Conservation (phyloP, 2,888 invertebrate species). For the Torymus texanus region DNA sequence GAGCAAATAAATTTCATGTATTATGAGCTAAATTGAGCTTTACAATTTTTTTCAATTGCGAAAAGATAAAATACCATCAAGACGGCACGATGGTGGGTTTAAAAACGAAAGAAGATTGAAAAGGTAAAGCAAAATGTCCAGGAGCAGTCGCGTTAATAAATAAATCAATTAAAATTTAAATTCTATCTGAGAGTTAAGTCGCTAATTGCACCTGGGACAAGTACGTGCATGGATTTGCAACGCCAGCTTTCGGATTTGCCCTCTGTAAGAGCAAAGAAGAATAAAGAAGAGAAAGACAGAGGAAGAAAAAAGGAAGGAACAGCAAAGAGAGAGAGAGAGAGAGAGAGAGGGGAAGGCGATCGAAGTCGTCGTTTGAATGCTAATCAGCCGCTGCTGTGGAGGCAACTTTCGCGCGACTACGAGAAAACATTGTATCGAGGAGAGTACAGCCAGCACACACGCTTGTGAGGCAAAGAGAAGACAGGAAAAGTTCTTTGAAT, state of each 20-base stretch:
- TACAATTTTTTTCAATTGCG: no score
- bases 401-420: conserved; percentile 31
- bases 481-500: conserved; percentile 29
- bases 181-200: conserved; percentile 66
- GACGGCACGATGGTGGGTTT: no score
- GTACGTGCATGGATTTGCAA: conserved; percentile 68
- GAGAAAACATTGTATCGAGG: conserved; percentile 32
- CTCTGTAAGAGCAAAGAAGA: conserved; percentile 12
- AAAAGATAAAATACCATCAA: no score
- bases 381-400: conserved; percentile 54
- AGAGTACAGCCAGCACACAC: background rate
- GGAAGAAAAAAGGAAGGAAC: background rate
- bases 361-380: conserved; percentile 60
- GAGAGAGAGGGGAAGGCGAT: conserved; percentile 46
- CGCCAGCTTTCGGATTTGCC: conserved; percentile 42
- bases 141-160: conserved; percentile 61
- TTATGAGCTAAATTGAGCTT: no score
- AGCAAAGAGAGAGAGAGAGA: conserved; percentile 20
- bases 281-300: conserved; percentile 10
- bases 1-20: no score
- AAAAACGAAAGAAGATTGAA: background rate
- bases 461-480: background rate
- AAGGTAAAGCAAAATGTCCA: conserved; percentile 55
- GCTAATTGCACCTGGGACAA: conserved; percentile 66
- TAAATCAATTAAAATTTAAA: conserved; percentile 71